A percentile compares a stretch with the other conserved stretches of the same genome.
phyloP scores from a whole-genome alignment of 2,888 invertebrate species.

The Diogma glabrata region DNA sequence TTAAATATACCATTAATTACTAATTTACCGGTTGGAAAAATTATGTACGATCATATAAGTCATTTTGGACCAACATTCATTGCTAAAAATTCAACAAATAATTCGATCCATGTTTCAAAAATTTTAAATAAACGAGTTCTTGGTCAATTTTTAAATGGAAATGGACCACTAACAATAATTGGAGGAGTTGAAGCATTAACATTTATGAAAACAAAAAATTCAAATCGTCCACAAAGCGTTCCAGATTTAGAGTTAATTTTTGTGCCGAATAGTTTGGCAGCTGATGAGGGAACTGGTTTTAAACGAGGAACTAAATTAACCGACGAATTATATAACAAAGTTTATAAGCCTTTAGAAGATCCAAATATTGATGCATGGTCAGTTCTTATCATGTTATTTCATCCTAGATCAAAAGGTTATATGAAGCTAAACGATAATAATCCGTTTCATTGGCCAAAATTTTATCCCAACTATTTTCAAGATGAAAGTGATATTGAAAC shows the following conservation, averaged over 20 bases:
- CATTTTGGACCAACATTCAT: slow-evolving; percentile 39
- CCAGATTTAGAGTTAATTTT: slow-evolving; percentile 57
- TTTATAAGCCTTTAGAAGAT: slow-evolving; percentile 43
- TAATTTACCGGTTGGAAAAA: slow-evolving; percentile 51
- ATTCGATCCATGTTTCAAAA: slow-evolving; percentile 19
- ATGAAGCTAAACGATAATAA: slow-evolving; percentile 55
- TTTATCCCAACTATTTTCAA: slow-evolving; percentile 69
- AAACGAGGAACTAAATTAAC: slow-evolving; percentile 44
- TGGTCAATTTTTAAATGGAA: slow-evolving; percentile 26
- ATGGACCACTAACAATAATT: slow-evolving; percentile 40
- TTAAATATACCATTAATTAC: slow-evolving; percentile 43
- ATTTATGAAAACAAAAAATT: slow-evolving; percentile 47
- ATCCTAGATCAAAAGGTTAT: slow-evolving; percentile 60
- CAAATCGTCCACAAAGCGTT: slow-evolving; percentile 44
- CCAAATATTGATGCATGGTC: slow-evolving; percentile 45
- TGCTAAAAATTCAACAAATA: slow-evolving; percentile 28
- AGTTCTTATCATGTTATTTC: slow-evolving; percentile 53
- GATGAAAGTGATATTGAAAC: slow-evolving; percentile 50
- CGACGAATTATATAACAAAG: slow-evolving; percentile 40
- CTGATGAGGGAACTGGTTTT: slow-evolving; percentile 45
- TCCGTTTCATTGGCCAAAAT: slow-evolving; percentile 62
- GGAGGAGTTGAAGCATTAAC: slow-evolving; percentile 57
- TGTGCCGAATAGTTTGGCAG: slow-evolving; percentile 48
- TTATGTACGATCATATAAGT: slow-evolving; percentile 46
- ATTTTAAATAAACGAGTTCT: slow-evolving; percentile 7